Percentiles rank a stretch among this genome's conserved stretches.
These are phyloP conservation scores for Pollimyrus isidori DNA, from an alignment of 2,113 vertebrate species.

Conservation along the genomic window DNA sequence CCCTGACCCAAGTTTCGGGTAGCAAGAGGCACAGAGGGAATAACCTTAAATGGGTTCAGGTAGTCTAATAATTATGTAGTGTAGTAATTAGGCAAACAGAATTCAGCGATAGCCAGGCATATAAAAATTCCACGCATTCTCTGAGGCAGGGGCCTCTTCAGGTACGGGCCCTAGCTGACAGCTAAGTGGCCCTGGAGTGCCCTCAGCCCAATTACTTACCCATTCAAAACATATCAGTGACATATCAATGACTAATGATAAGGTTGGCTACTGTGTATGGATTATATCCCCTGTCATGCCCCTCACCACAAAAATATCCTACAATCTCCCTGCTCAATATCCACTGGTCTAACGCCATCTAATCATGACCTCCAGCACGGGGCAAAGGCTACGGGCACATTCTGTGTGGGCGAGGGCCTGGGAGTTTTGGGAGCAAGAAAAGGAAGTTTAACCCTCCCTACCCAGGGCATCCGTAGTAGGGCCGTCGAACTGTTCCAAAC, in stretches of 20 bases:
- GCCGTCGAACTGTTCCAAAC: not conserved
- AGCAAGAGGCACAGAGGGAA: not conserved
- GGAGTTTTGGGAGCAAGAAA: not conserved
- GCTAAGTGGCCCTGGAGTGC: not conserved
- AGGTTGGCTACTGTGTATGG: not conserved
- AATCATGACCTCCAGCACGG: not conserved
- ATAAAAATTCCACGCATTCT: not conserved
- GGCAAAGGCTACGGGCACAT: not conserved
- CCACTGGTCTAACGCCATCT: not conserved
- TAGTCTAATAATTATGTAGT: not conserved
- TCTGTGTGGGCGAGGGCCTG: not conserved
- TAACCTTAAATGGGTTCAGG: not conserved
- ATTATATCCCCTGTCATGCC: not conserved
- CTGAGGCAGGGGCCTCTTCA: not conserved
- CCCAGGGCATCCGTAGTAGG: not conserved
- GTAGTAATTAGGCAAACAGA: not conserved
- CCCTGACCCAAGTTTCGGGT: not conserved
- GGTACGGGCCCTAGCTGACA: not conserved
- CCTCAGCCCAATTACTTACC: not conserved
- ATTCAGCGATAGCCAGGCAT: not conserved
- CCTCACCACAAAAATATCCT: not conserved
- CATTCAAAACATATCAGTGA: not conserved
- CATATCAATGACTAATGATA: not conserved
- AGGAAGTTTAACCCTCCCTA: not conserved
- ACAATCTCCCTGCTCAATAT: not conserved